A percentile compares a stretch with the other conserved stretches of the same genome.
Evolutionary conservation across 2,797 vertebrate genomes (phyloP).

Genomic region (Masticophis lateralis): DNA sequence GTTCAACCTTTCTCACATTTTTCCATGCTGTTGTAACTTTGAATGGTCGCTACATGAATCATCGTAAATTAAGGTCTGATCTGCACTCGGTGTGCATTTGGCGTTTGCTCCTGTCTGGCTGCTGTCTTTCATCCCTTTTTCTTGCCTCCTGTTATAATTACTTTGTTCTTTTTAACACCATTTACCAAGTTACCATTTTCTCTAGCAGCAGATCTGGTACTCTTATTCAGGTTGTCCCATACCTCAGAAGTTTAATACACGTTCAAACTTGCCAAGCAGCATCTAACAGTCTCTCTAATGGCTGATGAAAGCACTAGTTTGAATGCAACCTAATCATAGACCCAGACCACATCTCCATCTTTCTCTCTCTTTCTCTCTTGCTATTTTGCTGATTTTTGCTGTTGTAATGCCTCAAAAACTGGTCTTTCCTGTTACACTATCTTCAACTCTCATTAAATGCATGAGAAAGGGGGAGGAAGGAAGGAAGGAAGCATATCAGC

Average conservation of each 20-base stretch:
- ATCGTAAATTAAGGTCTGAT: too few relatives aligned
- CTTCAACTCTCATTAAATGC: slow-evolving; percentile 52
- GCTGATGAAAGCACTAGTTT: background rate
- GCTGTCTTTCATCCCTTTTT: too few relatives aligned
- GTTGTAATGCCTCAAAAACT: slow-evolving; percentile 20
- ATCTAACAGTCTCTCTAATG: background rate
- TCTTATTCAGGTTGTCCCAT: background rate
- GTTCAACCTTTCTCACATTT: too few relatives aligned
- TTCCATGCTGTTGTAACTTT: too few relatives aligned
- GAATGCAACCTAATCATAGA: background rate
- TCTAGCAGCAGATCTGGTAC: background rate
- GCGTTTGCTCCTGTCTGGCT: too few relatives aligned
- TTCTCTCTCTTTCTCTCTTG: background rate
- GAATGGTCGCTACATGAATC: too few relatives aligned
- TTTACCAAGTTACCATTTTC: background rate
- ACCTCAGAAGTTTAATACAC: background rate
- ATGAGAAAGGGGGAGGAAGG: slow-evolving; percentile 21
- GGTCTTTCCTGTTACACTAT: slow-evolving; percentile 19
- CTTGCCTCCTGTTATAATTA: too few relatives aligned
- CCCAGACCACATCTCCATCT: background rate
- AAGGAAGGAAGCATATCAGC: slow-evolving; percentile 10
- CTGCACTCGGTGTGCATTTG: too few relatives aligned
- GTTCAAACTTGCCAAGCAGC: background rate
- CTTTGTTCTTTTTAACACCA: too few relatives aligned
- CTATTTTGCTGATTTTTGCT: slow-evolving; percentile 4